phyloP scores from a whole-genome alignment of 2,113 vertebrate genomes.

The Brachypodius melanocephalos region DNA sequence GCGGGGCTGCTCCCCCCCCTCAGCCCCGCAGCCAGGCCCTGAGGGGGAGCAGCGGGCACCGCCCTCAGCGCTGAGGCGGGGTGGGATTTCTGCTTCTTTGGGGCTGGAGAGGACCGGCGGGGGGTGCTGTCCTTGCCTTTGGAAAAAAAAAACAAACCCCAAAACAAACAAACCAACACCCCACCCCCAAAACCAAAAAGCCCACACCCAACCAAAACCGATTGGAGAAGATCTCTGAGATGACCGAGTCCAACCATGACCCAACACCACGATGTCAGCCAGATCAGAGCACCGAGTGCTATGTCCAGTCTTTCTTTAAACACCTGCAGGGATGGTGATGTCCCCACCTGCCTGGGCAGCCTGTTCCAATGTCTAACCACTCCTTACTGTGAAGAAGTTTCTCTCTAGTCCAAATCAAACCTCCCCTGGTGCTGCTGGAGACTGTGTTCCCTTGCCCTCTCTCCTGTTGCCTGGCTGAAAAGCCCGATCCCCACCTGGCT shows the following conservation, averaged over 20 bases:
- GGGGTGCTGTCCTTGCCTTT: accelerated
- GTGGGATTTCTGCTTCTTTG: accelerated
- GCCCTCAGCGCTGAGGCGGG: not conserved
- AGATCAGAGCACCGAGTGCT: no score
- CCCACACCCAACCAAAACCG: no score
- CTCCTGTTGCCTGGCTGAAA: not conserved
- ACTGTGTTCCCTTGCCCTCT: accelerated
- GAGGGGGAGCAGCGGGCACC: accelerated
- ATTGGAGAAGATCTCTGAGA: not conserved
- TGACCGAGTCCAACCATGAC: not conserved
- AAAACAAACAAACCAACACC: no score
- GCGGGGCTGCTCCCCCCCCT: accelerated
- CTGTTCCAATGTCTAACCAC: not conserved
- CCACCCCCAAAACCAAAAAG: not conserved
- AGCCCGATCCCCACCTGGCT: not conserved
- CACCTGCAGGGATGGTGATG: not conserved
- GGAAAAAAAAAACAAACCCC: no score
- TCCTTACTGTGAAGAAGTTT: not conserved
- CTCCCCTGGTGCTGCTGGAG: not conserved
- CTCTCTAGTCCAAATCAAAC: not conserved
- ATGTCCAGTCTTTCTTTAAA: not conserved
- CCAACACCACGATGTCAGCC: no score
- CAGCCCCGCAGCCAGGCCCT: accelerated
- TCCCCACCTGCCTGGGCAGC: not conserved
- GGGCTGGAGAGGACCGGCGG: accelerated